A percentile compares a stretch with the other conserved stretches of the same genome.
Conservation (phyloP, 2,888 invertebrate genomes). For the Nezara viridula region DNA sequence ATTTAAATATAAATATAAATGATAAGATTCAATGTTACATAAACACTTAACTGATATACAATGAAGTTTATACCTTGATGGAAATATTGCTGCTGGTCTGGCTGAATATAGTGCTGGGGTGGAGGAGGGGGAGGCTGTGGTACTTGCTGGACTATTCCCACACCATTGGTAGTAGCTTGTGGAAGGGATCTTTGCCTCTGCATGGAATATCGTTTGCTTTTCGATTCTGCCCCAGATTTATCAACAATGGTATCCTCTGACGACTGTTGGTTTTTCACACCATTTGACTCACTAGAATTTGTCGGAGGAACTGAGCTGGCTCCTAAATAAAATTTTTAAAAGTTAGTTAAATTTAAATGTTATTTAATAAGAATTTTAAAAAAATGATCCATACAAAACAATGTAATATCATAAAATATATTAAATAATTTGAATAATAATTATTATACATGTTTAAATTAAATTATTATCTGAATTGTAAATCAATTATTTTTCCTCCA, state of each 20-base stretch:
- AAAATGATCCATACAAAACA: no score
- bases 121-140: constrained; percentile 57
- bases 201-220: constrained; percentile 78
- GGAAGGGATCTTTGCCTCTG: constrained; percentile 73
- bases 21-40: no score
- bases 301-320: constrained; percentile 21
- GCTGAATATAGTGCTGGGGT: constrained; percentile 40
- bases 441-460: no score
- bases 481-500: no score
- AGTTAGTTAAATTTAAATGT: background rate
- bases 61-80: background rate
- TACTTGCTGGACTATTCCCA: background rate
- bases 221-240: constrained; percentile 66
- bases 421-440: no score
- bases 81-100: constrained; percentile 49
- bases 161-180: constrained; percentile 25
- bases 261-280: background rate
- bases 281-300: background rate
- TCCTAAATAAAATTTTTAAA: background rate
- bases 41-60: background rate
- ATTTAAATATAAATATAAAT: no score
- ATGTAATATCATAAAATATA: no score
- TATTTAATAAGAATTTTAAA: background rate
- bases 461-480: no score
- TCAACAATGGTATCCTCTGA: constrained; percentile 27